phyloP scores from a whole-genome alignment of 2,888 invertebrate genomes.

The Sylvicola cinctus region DNA sequence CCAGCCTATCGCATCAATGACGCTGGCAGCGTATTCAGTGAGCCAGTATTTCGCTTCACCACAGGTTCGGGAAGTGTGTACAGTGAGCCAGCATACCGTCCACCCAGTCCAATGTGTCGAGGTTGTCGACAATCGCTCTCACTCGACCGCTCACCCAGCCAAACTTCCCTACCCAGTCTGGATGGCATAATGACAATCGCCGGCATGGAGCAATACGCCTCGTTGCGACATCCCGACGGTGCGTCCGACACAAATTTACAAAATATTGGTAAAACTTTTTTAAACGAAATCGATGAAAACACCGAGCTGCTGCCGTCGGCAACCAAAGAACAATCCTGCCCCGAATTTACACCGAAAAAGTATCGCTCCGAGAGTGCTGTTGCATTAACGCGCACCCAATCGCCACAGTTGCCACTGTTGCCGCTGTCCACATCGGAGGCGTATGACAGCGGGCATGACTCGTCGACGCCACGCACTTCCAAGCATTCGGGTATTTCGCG shows the following conservation, averaged over 20 bases:
- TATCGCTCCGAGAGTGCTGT: not conserved
- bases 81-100: slow-evolving; percentile 61
- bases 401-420: slow-evolving; percentile 14
- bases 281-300: slow-evolving; percentile 21
- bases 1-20: slow-evolving; percentile 33
- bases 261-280: slow-evolving; percentile 11
- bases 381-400: slow-evolving; percentile 16
- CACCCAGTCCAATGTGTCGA: slow-evolving; percentile 22
- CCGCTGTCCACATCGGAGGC: slow-evolving; percentile 37
- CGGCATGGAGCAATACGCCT: slow-evolving; percentile 39
- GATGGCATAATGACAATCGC: slow-evolving; percentile 41
- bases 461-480: slow-evolving; percentile 61
- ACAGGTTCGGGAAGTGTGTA: slow-evolving; percentile 59
- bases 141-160: slow-evolving; percentile 22
- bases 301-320: slow-evolving; percentile 14
- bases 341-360: slow-evolving; percentile 7
- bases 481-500: slow-evolving; percentile 63
- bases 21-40: slow-evolving; percentile 25
- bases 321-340: slow-evolving; percentile 15
- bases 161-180: slow-evolving; percentile 31
- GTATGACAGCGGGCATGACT: slow-evolving; percentile 69
- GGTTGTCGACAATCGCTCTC: slow-evolving; percentile 14
- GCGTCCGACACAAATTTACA: slow-evolving; percentile 78
- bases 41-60: slow-evolving; percentile 24
- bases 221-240: slow-evolving; percentile 72